Base-by-base conservation (phyloP, 2,113 vertebrate genomes). In the Mesitornis unicolor region DNA sequence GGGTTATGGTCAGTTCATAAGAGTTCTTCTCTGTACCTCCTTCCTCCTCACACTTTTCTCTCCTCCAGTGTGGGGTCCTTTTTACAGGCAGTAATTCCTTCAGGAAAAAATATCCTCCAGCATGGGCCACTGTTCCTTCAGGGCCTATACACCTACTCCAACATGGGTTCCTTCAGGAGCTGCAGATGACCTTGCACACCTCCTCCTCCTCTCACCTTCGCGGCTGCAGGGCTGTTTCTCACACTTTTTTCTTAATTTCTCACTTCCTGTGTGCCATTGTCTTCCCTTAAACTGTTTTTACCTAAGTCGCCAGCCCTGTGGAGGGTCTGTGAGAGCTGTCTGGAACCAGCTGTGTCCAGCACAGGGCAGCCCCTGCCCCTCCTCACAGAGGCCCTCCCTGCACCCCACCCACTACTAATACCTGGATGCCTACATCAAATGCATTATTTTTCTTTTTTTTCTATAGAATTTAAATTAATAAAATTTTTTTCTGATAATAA, bases 281-380 rank as follows among this genome's bases (percentile, higher is more conserved):
- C 24, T 74, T 31, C 17, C 10, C 3, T 63, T 81, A 56, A 64
- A 29, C 13, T 6, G 36, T 1, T 36, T 50, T 64, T 51, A 42
- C 29, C 15, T 0, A 0, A 43, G 4, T 9, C 0, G 0, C 2
- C 2, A 4, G 40, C 16, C n/a, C 10, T 36, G 21, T 0, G 1
- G 11, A 13, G 11, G 11, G 11, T 18, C 1, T 0, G 2, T 9
- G 35, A 29, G 33, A 64, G 13, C 19, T 1, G 2, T 5, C 28
- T 53, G 51, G 43, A 91, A 64, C 3, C 0, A 0, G 7, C 13
- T 56, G 10, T 73, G 33, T 31, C 36, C 0, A 0, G 16, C 25
- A 4, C 0, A 0, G 42, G 9, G 9, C 26, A 25, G 26, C 10
- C 16, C 26, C 0, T 0, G 9, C 22, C 3, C 25, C 18, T 45